These are phyloP conservation scores for Periophthalmus modestus DNA, from an alignment of 2,113 vertebrate genomes.

Conservation along the genomic window DNA sequence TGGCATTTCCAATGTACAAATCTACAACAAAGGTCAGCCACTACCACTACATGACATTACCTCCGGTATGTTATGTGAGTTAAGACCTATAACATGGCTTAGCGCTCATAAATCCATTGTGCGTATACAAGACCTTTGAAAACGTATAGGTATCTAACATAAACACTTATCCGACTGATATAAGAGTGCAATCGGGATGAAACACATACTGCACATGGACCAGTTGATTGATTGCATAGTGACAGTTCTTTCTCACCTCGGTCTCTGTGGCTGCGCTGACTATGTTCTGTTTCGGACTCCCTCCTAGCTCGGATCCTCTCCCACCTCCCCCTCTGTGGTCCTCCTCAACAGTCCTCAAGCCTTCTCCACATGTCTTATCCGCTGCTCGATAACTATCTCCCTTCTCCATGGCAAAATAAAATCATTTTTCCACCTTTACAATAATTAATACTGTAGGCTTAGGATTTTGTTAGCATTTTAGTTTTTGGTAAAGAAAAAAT, in stretches of 20 bases:
- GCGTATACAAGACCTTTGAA: no score
- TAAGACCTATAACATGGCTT: no score
- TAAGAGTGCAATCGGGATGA: constrained; percentile 26
- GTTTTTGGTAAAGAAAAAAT: background rate
- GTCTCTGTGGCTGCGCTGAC: constrained; percentile 61
- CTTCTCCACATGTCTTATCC: constrained; percentile 99
- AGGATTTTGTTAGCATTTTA: background rate
- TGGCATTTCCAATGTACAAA: no score
- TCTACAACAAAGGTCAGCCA: no score
- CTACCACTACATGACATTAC: no score
- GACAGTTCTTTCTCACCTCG: constrained; percentile 78
- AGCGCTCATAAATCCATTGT: no score
- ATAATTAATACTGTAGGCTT: background rate
- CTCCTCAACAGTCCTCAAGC: constrained; percentile 97
- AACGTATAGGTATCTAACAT: background rate
- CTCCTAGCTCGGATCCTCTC: constrained; percentile 82
- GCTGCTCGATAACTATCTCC: constrained; percentile 96
- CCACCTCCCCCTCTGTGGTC: constrained; percentile 89
- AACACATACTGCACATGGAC: constrained; percentile 11
- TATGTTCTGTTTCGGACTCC: constrained; percentile 80
- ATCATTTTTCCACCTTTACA: constrained; percentile 91
- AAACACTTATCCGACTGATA: background rate
- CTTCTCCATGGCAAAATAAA: constrained; percentile 93
- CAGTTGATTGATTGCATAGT: constrained; percentile 9
- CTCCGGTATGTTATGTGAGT: no score